These are phyloP conservation scores for Halictus ligatus DNA, from an alignment of 2,888 invertebrate genomes.

Conservation along the genomic window DNA sequence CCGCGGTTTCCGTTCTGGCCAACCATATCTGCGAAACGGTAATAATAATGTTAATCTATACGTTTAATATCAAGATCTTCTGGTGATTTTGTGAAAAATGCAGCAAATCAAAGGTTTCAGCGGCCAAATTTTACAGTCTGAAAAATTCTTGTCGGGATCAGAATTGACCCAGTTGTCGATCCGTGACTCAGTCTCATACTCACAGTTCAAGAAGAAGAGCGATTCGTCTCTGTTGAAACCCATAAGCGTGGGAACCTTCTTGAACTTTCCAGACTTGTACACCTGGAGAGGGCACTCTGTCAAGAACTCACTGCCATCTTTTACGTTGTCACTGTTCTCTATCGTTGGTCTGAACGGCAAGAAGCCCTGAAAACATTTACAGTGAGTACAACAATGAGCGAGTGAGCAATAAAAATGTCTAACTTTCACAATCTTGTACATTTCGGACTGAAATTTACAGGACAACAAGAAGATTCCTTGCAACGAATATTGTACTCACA, in stretches of 20 bases:
- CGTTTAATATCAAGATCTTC: too few species aligned
- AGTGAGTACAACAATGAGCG: background rate
- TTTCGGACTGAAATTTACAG: background rate
- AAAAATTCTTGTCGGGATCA: too few species aligned
- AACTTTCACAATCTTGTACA: background rate
- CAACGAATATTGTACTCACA: background rate
- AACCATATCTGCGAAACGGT: background rate
- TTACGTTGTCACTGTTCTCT: constrained; percentile 82
- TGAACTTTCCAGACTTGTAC: constrained; percentile 83
- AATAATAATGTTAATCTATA: background rate
- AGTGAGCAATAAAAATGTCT: too few species aligned
- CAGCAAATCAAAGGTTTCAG: too few species aligned
- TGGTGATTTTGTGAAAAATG: too few species aligned
- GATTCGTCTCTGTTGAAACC: constrained; percentile 85
- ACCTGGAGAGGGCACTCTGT: constrained; percentile 83
- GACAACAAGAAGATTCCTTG: too few species aligned
- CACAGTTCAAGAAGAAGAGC: background rate
- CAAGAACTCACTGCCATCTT: constrained; percentile 85
- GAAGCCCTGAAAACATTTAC: background rate
- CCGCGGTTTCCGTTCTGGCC: background rate
- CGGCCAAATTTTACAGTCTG: too few species aligned
- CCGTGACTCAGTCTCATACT: background rate
- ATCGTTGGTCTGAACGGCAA: constrained; percentile 85
- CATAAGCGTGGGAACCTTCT: constrained; percentile 84
- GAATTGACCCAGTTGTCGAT: background rate